Evolutionary conservation across 1,140 invertebrate genomes (phyloP), one percentile per base, ranked within the genome.

Genomic region (Ceratosolen solmsi): DNA sequence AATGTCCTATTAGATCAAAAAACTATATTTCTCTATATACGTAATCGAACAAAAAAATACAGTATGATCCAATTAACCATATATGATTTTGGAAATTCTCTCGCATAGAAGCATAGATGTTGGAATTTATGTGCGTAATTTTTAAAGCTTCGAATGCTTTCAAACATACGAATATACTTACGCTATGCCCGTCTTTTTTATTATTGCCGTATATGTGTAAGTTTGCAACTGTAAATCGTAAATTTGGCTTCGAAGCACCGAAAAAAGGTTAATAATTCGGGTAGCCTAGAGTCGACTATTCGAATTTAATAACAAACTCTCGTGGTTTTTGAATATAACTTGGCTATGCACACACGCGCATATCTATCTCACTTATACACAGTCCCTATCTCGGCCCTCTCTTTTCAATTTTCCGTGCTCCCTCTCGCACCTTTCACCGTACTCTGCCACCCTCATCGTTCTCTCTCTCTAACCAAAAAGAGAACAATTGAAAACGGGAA

Each of bases 261-360:
- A 49, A 68, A 63, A 78, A 84, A 82, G 84, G 86, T 88, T 84
- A 87, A 87, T 86, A 86, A 85, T 84, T 84, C 81, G 25, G 77
- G 84, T 85, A 83, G 83, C 70, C 70, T 85, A 76, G 80, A 83
- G 82, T 74, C 51, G 63, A 82, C 84, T 86, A 85, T 84, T 75
- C 74, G 83, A 86, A 86, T 87, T 87, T 87, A 87, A 87, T 88
- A 88, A 87, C 85, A 70, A 81, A 82, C 80, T 84, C 84, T 83
- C 85, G 82, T 75, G 56, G 83, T 77, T 85, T 87, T 82, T 82
- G 83, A 87, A 86, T 86, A 87, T 86, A 84, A 84, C 82, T 15
- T 22, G 51, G 51, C 17, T 58, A 49, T 54, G 56, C n/a, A 13
- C 13, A 5, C 25, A 15, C 65, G 30, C 17, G 36, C 36, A 20